These are phyloP conservation scores for Lordiphosa andalusiaca DNA, from an alignment of 2,888 invertebrate species.

Conservation along the genomic window DNA sequence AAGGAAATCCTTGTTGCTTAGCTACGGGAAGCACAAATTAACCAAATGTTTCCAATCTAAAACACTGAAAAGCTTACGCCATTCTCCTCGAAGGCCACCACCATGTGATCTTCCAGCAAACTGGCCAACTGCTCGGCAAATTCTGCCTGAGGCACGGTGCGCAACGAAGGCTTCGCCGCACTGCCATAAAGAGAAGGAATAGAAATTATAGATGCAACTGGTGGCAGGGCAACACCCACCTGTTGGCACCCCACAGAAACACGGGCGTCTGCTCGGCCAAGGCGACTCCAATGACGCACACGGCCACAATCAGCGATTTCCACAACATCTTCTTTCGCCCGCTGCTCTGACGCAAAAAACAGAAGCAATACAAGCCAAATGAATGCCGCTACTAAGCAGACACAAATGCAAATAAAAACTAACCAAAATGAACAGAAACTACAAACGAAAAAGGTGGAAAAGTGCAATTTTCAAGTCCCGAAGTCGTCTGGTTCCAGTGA, in stretches of 20 bases:
- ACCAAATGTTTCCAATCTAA: too few relatives aligned
- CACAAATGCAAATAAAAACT: conserved; percentile 42
- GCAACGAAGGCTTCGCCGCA: conserved; percentile 63
- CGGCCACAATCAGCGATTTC: conserved; percentile 66
- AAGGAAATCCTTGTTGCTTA: conserved; percentile 81
- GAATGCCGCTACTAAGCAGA: conserved; percentile 46
- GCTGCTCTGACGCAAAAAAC: conserved; percentile 28
- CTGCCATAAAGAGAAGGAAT: conserved; percentile 38
- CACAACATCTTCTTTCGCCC: conserved; percentile 62
- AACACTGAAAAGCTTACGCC: conserved; percentile 77
- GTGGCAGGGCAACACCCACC: conserved; percentile 59
- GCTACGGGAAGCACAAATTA: conserved; percentile 63
- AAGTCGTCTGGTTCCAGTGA: conserved; percentile 73
- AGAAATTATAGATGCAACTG: conserved; percentile 7
- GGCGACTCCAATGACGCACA: conserved; percentile 71
- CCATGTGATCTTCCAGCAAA: conserved; percentile 73
- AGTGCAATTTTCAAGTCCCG: conserved; percentile 56
- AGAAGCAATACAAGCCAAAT: conserved; percentile 20
- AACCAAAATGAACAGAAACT: conserved; percentile 66
- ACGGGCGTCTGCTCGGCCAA: conserved; percentile 82
- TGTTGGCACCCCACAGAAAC: conserved; percentile 82
- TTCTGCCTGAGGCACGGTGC: conserved; percentile 64
- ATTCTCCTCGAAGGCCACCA: conserved; percentile 82
- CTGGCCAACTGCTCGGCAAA: conserved; percentile 61
- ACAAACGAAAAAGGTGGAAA: conserved; percentile 64